phyloP scores from a whole-genome alignment of 2,797 vertebrate genomes.

The Ceryle rudis region DNA sequence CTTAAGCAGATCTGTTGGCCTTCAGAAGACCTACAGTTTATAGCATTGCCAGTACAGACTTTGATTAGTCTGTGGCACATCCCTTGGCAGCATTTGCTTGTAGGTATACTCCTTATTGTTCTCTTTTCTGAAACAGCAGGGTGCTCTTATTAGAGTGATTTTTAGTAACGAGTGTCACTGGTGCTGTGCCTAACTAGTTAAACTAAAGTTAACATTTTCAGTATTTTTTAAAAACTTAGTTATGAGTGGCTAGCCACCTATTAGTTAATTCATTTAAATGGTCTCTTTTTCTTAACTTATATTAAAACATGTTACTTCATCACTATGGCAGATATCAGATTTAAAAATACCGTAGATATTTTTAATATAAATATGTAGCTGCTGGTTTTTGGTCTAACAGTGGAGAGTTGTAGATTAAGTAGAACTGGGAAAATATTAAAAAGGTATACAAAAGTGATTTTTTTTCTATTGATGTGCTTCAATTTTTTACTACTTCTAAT shows the following conservation, averaged over 20 bases:
- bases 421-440: not conserved
- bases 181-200: not conserved
- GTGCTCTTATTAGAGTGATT: not conserved
- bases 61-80: not conserved
- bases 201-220: not conserved
- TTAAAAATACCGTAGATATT: not conserved
- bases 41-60: not conserved
- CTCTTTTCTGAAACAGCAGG: not conserved
- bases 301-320: not conserved
- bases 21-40: not conserved
- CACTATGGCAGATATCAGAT: not conserved
- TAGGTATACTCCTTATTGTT: not conserved
- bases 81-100: not conserved
- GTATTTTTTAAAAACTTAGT: not conserved
- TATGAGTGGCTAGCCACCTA: not conserved
- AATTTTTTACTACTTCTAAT: not conserved
- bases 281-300: not conserved
- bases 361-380: not conserved
- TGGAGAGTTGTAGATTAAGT: not conserved
- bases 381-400: not conserved
- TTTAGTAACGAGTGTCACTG: not conserved
- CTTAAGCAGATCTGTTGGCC: conserved; percentile 26
- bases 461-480: not conserved
- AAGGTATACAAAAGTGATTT: not conserved
- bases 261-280: not conserved